Evolutionary conservation across 1,140 invertebrate genomes (phyloP).

Genomic region (Saccostrea glomerata): DNA sequence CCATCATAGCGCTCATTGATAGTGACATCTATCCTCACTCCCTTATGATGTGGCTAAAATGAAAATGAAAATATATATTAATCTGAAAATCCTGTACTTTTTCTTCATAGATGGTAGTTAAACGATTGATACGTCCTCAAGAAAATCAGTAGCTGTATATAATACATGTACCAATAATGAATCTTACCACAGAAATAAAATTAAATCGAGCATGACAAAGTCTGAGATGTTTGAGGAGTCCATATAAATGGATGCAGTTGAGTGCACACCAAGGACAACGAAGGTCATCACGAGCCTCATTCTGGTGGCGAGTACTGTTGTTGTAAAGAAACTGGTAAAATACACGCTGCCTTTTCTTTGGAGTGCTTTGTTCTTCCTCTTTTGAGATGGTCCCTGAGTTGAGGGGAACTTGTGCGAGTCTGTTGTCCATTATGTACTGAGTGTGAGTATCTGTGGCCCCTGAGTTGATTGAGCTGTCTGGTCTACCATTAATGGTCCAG

Average conservation of each 20-base stretch:
- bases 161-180: background rate
- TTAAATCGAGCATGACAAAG: slow-evolving; percentile 95
- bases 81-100: background rate
- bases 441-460: slow-evolving; percentile 51
- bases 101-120: background rate
- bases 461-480: slow-evolving; percentile 82
- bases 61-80: background rate
- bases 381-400: slow-evolving; percentile 53
- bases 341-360: slow-evolving; percentile 83
- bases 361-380: slow-evolving; percentile 64
- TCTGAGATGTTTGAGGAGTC: slow-evolving; percentile 94
- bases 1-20: slow-evolving; percentile 97
- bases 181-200: slow-evolving; percentile 92
- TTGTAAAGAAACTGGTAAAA: slow-evolving; percentile 98
- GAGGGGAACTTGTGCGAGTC: slow-evolving; percentile 48
- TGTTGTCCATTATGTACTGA: slow-evolving; percentile 65
- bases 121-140: background rate
- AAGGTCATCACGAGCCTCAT: slow-evolving; percentile 93
- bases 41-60: slow-evolving; percentile 84
- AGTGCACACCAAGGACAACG: slow-evolving; percentile 97
- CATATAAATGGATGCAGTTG: slow-evolving; percentile 92
- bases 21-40: slow-evolving; percentile 94
- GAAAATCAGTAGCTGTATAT: background rate
- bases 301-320: slow-evolving; percentile 96
- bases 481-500: slow-evolving; percentile 88